A percentile compares a stretch with the other conserved stretches of the same genome.
Conservation (phyloP, 2,113 vertebrate species). For the Penelope pileata region DNA sequence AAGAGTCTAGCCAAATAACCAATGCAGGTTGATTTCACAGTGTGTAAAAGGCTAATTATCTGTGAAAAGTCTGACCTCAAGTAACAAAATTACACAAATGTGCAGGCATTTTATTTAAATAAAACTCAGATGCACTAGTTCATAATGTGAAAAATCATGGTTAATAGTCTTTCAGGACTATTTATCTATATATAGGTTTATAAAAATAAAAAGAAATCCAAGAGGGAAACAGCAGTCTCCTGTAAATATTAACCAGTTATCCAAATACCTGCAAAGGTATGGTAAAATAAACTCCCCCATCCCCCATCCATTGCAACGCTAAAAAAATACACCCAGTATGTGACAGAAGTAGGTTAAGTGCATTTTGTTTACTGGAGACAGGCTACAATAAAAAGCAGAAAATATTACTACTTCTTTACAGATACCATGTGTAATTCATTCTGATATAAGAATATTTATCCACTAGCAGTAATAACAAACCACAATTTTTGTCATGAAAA, state of each 20-base stretch:
- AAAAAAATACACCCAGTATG: slow-evolving; percentile 22
- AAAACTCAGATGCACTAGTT: slow-evolving; percentile 77
- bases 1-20: slow-evolving; percentile 86
- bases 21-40: slow-evolving; percentile 87
- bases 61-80: slow-evolving; percentile 86
- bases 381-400: slow-evolving; percentile 81
- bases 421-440: slow-evolving; percentile 85
- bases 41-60: slow-evolving; percentile 88
- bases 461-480: slow-evolving; percentile 88
- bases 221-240: background rate
- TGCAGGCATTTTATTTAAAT: slow-evolving; percentile 83
- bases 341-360: slow-evolving; percentile 85
- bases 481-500: slow-evolving; percentile 85
- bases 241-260: slow-evolving; percentile 41
- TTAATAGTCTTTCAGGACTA: slow-evolving; percentile 53
- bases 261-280: slow-evolving; percentile 59
- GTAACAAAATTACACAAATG: slow-evolving; percentile 83
- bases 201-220: slow-evolving; percentile 52
- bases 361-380: slow-evolving; percentile 85
- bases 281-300: slow-evolving; percentile 26
- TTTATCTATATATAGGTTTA: slow-evolving; percentile 36
- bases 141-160: slow-evolving; percentile 63
- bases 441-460: slow-evolving; percentile 88
- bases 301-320: background rate
- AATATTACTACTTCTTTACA: slow-evolving; percentile 84